Evolutionary conservation across 2,888 invertebrate species (phyloP).

Genomic region (Lamellibrachia satsuma): DNA sequence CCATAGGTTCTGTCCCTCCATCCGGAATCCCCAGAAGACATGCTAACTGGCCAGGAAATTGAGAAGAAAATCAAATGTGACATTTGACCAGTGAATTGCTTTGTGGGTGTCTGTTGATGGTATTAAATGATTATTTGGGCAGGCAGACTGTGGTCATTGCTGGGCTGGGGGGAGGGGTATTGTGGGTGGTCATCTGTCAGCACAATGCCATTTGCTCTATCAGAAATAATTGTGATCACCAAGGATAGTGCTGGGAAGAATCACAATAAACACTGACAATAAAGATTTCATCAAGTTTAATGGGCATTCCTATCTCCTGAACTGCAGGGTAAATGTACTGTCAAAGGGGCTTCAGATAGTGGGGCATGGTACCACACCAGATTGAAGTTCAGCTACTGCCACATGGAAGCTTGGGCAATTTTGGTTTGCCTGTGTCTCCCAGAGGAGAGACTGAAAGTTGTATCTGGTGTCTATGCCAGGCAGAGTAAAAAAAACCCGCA

Average conservation of each 20-base stretch:
- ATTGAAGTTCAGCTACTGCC: neutral
- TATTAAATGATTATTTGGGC: neutral
- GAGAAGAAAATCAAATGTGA: constrained; percentile 3
- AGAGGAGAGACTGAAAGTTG: too few species aligned
- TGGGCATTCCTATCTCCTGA: neutral
- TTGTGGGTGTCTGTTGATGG: neutral
- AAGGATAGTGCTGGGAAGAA: neutral
- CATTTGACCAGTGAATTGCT: neutral
- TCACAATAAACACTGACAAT: neutral
- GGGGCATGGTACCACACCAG: neutral
- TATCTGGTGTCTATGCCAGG: too few species aligned
- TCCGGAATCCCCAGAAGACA: neutral
- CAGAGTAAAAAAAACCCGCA: too few species aligned
- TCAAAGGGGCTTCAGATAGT: neutral
- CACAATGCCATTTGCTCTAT: neutral
- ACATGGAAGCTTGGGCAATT: neutral
- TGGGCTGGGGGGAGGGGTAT: neutral
- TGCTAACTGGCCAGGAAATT: neutral
- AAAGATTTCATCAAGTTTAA: constrained; percentile 3
- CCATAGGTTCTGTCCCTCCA: neutral
- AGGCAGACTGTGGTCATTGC: neutral
- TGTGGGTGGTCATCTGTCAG: neutral
- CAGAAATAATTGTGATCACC: neutral
- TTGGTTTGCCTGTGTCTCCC: too few species aligned
- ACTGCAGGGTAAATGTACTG: neutral